A percentile compares a stretch with the other conserved stretches of the same genome.
These are phyloP conservation scores for Anthopleura xanthogrammica DNA, from an alignment of 92 coral and sea anemone species.

Conservation along the genomic window DNA sequence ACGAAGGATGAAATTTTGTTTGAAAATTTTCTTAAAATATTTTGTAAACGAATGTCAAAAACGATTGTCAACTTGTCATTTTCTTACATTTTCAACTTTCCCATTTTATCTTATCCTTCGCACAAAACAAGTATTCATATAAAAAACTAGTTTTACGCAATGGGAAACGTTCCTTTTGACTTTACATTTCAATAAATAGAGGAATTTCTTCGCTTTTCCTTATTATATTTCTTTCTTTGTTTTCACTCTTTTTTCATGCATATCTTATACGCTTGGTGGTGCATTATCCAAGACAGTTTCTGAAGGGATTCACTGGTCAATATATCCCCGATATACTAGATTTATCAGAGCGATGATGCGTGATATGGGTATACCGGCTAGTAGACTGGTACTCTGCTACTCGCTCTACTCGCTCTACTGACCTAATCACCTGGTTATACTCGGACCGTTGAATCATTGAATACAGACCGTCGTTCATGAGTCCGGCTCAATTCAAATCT, in stretches of 20 bases:
- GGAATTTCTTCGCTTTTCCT: background rate
- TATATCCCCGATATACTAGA: background rate
- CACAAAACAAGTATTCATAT: too few species aligned
- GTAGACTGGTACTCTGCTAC: background rate
- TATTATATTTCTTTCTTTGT: background rate
- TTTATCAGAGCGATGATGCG: background rate
- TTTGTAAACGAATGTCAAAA: background rate
- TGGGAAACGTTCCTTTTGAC: background rate
- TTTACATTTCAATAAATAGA: background rate
- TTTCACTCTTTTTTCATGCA: background rate
- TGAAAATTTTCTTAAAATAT: background rate
- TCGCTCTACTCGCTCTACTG: background rate
- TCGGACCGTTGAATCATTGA: too few species aligned
- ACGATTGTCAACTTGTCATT: background rate
- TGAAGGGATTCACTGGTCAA: background rate
- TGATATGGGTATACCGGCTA: background rate
- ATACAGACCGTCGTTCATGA: too few species aligned
- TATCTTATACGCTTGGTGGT: background rate
- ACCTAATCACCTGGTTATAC: background rate
- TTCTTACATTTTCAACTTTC: background rate
- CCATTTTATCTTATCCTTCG: too few species aligned
- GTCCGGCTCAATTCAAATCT: background rate
- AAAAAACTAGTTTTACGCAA: too few species aligned
- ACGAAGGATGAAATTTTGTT: background rate
- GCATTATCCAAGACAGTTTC: background rate